Conservation (phyloP, 2,113 vertebrate genomes). For the Paratilapia polleni region DNA sequence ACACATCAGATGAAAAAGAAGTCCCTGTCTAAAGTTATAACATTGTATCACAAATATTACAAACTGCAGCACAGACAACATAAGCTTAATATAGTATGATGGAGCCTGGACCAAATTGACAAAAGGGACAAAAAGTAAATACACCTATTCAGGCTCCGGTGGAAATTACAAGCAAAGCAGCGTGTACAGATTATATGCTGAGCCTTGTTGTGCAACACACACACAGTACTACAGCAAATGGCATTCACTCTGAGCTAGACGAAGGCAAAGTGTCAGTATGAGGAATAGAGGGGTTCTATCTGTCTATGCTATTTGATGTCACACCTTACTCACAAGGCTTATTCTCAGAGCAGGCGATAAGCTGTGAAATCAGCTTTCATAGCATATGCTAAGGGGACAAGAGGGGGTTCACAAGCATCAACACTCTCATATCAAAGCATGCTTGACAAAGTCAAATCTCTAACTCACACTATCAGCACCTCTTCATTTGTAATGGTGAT, state of each 20-base stretch:
- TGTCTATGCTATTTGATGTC: conserved; percentile 56
- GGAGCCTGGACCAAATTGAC: background rate
- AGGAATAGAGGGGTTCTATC: conserved; percentile 33
- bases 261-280: conserved; percentile 16
- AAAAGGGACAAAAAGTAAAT: background rate
- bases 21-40: background rate
- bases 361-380: conserved; percentile 62
- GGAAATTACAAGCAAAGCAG: conserved; percentile 25
- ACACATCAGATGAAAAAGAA: background rate
- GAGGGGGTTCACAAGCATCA: conserved; percentile 38
- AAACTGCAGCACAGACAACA: background rate
- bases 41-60: background rate
- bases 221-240: background rate
- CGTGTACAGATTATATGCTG: background rate
- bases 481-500: conserved; percentile 2
- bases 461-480: background rate
- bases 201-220: background rate
- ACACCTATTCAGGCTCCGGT: background rate
- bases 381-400: conserved; percentile 48
- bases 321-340: conserved; percentile 48
- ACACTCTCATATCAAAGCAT: conserved; percentile 49
- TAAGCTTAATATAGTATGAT: background rate
- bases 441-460: conserved; percentile 36
- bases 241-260: background rate
- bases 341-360: conserved; percentile 52